Evolutionary conservation across 2,113 vertebrate species (phyloP).

Genomic region (Donacobius atricapilla): DNA sequence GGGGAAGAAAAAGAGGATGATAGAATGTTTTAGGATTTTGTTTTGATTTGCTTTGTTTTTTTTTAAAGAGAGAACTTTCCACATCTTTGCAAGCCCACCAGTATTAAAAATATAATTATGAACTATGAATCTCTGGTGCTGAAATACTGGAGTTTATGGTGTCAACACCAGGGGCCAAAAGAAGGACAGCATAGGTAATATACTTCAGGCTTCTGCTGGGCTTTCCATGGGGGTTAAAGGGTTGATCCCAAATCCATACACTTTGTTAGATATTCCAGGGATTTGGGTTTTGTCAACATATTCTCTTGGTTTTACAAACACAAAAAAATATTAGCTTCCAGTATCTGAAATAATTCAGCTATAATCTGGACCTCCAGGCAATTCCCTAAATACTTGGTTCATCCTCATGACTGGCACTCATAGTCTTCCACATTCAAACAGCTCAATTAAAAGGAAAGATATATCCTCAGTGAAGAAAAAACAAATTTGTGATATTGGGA

Average conservation of each 20-base stretch:
- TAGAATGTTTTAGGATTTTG: background rate
- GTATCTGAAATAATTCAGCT: background rate
- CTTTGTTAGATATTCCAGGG: background rate
- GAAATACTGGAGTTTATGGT: background rate
- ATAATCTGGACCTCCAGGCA: background rate
- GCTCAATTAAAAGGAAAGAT: background rate
- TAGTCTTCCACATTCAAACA: background rate
- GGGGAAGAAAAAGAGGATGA: background rate
- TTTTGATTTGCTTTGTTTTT: background rate
- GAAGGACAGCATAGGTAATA: background rate
- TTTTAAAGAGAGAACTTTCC: background rate
- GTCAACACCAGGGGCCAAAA: background rate
- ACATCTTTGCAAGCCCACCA: background rate
- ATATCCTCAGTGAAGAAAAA: background rate
- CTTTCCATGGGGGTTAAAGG: background rate
- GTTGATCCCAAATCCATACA: background rate
- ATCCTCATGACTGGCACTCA: background rate
- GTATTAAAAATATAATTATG: background rate
- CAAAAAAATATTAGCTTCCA: background rate
- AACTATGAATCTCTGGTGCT: background rate
- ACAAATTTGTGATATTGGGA: background rate
- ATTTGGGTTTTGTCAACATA: background rate
- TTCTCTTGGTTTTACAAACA: background rate
- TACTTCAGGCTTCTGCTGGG: background rate
- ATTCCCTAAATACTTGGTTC: background rate